Evolutionary conservation across 30 jellyfish, hydroid and myxozoan species (phyloP), one percentile per base, ranked within the genome.

Genomic region (Aurelia aurita): DNA sequence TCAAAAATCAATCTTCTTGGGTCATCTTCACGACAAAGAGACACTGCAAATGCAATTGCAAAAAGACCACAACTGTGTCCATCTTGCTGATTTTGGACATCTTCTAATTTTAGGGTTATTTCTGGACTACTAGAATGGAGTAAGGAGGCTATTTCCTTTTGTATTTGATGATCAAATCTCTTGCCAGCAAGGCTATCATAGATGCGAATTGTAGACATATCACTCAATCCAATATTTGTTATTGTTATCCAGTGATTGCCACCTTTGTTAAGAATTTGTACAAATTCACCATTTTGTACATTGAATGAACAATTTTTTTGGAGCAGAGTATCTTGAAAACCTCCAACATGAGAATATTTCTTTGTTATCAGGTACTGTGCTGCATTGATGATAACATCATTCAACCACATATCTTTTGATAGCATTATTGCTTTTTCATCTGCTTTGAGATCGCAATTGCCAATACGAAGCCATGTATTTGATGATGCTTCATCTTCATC

Each of bases 401-500:
- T 16, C 10, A 47, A 16, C 59, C 59, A 47, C 59, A 47, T 47
- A 47, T 3, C 39, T 31, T 31, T 31, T 31, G 39, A 31, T 31
- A 31, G 4, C 4, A 31, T 3, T 31, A 31, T 31, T 31, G 39
- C 39, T 3, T 31, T 31, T 31, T 31, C 4, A 31, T 31, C 39
- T 31, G 4, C 2, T 54, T 54, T 54, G 25, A 54, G 65, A 2
- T 54, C 5, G 25, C 20, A 54, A 1, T 54, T 54, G 65, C 65
- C 65, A 54, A 54, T 54, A 3, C 5, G 65, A 54, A 54, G 65
- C 65, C 65, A 54, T 21, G 65, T 21, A 31, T 62, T 62, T 27
- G 74, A 62, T 62, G 74, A 9, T 62, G 74, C 6, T 20, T 62
- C 74, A 62, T 62, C 74, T 2, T 62, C 53, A 62, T 62, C 74